A percentile compares a stretch with the other conserved stretches of the same genome.
These are phyloP conservation scores for Psophia crepitans DNA, from an alignment of 2,113 vertebrate genomes.

Conservation along the genomic window DNA sequence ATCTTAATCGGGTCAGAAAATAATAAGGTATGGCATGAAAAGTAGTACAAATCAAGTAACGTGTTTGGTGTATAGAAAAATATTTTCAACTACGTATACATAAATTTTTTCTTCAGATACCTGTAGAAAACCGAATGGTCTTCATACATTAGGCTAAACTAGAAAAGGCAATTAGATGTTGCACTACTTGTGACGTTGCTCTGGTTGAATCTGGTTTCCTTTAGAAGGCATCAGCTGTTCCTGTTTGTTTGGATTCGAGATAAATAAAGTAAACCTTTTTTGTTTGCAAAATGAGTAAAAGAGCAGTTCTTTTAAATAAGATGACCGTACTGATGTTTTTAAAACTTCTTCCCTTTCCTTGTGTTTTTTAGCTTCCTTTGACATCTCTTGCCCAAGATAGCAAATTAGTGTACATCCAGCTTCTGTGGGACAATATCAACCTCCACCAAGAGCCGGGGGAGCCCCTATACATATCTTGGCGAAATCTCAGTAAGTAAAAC, in stretches of 20 bases:
- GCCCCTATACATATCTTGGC: slow-evolving; percentile 91
- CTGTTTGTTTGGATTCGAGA: not conserved
- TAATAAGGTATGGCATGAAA: not conserved
- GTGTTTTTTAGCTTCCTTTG: slow-evolving; percentile 82
- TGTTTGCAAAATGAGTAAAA: not conserved
- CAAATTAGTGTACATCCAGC: slow-evolving; percentile 91
- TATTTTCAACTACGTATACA: not conserved
- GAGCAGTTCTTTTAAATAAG: not conserved
- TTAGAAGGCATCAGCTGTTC: not conserved
- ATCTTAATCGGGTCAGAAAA: not conserved
- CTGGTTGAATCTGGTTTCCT: not conserved
- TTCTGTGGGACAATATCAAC: slow-evolving; percentile 97
- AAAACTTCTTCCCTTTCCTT: not conserved
- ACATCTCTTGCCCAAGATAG: slow-evolving; percentile 91
- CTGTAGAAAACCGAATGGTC: not conserved
- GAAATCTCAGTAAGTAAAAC: slow-evolving; percentile 85
- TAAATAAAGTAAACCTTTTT: not conserved
- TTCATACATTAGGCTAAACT: not conserved
- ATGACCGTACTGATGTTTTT: not conserved
- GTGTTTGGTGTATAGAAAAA: not conserved
- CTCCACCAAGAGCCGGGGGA: slow-evolving; percentile 90
- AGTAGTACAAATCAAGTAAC: not conserved
- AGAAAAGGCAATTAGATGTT: not conserved
- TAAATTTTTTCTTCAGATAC: not conserved
- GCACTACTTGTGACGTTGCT: not conserved